Evolutionary conservation across 2,888 invertebrate genomes (phyloP).

Genomic region (Amiota minor): DNA sequence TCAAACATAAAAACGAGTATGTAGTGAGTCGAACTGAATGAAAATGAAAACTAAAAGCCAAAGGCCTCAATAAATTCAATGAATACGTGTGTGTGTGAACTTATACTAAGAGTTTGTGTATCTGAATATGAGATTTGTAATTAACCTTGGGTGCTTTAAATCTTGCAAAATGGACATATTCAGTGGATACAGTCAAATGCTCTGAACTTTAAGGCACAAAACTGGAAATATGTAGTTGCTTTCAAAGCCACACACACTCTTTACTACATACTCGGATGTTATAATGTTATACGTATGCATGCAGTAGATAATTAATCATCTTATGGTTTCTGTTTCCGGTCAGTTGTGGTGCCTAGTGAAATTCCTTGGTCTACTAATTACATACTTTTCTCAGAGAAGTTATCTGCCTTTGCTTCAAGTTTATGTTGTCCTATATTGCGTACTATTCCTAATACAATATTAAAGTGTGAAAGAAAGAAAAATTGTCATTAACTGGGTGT

Average conservation of each 20-base stretch:
- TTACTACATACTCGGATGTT: background rate
- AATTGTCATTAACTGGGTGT: background rate
- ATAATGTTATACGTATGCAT: constrained; percentile 39
- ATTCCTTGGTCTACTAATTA: constrained; percentile 54
- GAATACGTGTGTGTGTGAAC: constrained; percentile 1
- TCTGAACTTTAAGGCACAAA: constrained; percentile 2
- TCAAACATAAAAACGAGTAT: no score
- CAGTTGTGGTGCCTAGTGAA: constrained; percentile 23
- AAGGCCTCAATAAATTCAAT: background rate
- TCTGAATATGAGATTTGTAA: constrained; percentile 61
- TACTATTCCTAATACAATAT: background rate
- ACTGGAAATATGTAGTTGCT: background rate
- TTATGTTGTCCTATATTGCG: background rate
- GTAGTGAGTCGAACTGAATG: no score
- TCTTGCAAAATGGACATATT: background rate
- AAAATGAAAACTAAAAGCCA: no score
- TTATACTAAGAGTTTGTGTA: background rate
- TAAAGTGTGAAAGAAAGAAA: background rate
- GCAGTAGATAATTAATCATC: constrained; percentile 48
- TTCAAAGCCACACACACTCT: constrained; percentile 7
- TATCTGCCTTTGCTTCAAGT: constrained; percentile 36
- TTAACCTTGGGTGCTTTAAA: constrained; percentile 59
- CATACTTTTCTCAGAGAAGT: constrained; percentile 49
- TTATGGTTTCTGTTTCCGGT: constrained; percentile 53
- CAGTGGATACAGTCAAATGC: constrained; percentile 20